These are phyloP conservation scores for Scomberomorus guttatus DNA, from an alignment of 2,797 vertebrate species.

Conservation along the genomic window DNA sequence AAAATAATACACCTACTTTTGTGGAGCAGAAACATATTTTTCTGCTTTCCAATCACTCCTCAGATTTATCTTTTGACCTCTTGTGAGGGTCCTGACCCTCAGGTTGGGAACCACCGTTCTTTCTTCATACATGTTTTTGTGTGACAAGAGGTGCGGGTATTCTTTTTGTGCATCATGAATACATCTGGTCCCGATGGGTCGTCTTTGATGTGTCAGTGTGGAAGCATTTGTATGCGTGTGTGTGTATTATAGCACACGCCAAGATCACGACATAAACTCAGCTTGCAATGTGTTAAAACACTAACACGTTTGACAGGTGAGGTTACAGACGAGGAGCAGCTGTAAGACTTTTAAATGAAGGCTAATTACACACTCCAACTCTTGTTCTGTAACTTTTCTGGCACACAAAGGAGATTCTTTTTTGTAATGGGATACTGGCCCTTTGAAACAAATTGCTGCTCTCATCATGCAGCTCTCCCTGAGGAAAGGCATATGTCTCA, in stretches of 20 bases:
- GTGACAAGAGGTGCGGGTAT: neutral
- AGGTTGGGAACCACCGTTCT: neutral
- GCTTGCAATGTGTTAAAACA: constrained; percentile 15
- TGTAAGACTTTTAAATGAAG: constrained; percentile 49
- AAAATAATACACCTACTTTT: too few species aligned
- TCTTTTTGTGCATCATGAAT: constrained; percentile 16
- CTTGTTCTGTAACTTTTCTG: constrained; percentile 42
- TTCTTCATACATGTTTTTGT: neutral
- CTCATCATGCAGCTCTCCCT: constrained; percentile 33
- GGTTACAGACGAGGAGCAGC: constrained; percentile 47
- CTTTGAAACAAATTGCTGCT: constrained; percentile 63
- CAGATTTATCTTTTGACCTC: too few species aligned
- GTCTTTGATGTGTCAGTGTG: constrained; percentile 10
- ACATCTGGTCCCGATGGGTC: constrained; percentile 16
- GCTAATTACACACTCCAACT: constrained; percentile 59
- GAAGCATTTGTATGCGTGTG: neutral
- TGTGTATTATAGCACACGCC: neutral
- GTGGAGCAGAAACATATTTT: too few species aligned
- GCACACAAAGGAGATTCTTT: constrained; percentile 30
- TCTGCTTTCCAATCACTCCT: too few species aligned
- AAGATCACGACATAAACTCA: constrained; percentile 19
- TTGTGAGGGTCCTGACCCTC: too few species aligned
- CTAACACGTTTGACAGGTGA: constrained; percentile 33
- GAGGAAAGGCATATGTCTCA: constrained; percentile 27
- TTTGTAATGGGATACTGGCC: constrained; percentile 43